Evolutionary conservation across 2,888 invertebrate species (phyloP).

Genomic region (Cotesia congregata): DNA sequence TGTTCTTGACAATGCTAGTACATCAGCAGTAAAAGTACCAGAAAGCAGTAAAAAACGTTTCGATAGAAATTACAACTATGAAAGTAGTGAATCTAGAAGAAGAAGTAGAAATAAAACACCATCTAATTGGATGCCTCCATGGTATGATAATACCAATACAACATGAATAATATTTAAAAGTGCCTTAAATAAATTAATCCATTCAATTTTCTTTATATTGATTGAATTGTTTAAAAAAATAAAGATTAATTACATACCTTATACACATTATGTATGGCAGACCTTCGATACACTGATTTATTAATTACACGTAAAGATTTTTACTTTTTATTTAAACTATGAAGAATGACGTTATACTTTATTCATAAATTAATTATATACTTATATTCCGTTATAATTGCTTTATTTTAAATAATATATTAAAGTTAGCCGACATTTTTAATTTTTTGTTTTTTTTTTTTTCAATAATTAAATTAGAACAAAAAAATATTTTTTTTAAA

Average conservation of each 20-base stretch:
- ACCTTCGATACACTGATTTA: neutral
- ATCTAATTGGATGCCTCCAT: conserved; percentile 72
- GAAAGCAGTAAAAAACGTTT: conserved; percentile 45
- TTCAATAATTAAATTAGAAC: too few species aligned
- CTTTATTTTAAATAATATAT: too few species aligned
- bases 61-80: conserved; percentile 62
- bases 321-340: too few species aligned
- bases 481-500: too few species aligned
- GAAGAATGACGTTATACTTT: too few species aligned
- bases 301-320: too few species aligned
- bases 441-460: too few species aligned
- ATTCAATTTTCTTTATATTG: neutral
- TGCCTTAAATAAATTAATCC: neutral
- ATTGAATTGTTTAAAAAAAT: neutral
- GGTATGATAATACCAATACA: conserved; percentile 67
- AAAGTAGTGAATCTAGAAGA: conserved; percentile 55
- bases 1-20: conserved; percentile 55
- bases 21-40: conserved; percentile 22
- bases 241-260: neutral
- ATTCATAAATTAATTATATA: too few species aligned
- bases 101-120: conserved; percentile 63
- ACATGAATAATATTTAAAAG: conserved; percentile 44
- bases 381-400: too few species aligned
- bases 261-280: neutral
- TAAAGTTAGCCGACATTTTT: too few species aligned